These are phyloP conservation scores for Nezara viridula DNA, from an alignment of 2,888 invertebrate genomes.

Conservation along the genomic window DNA sequence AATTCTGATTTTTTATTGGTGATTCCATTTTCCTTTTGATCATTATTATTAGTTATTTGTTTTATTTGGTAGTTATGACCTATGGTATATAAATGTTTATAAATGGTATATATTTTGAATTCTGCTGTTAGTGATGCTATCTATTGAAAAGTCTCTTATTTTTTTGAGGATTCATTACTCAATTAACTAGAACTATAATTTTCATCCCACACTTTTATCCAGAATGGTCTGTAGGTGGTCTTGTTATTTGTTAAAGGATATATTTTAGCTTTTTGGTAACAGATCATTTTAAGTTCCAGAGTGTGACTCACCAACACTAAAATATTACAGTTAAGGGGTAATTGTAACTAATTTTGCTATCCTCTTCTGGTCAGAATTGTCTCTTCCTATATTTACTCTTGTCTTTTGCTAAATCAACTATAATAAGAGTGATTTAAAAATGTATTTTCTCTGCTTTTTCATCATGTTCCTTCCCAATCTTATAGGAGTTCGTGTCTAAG, in stretches of 20 bases:
- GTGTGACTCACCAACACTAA: not conserved
- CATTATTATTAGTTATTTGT: not conserved
- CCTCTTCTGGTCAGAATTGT: not conserved
- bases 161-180: not conserved
- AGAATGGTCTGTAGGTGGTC: constrained; percentile 5
- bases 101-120: not conserved
- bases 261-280: not conserved
- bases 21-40: too few species aligned
- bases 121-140: not conserved
- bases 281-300: not conserved
- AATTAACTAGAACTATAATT: constrained; percentile 10
- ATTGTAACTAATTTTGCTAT: not conserved
- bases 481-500: constrained; percentile 78
- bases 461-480: constrained; percentile 64
- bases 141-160: not conserved
- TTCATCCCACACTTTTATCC: constrained; percentile 27
- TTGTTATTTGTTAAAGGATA: not conserved
- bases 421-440: not conserved
- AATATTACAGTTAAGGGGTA: not conserved
- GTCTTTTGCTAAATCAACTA: not conserved
- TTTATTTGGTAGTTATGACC: not conserved
- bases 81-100: not conserved
- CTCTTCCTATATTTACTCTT: not conserved
- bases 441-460: not conserved
- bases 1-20: not conserved